Percentiles rank a stretch among this genome's conserved stretches.
Conservation (phyloP, 1,140 invertebrate species). For the Rhagoletis pomonella region DNA sequence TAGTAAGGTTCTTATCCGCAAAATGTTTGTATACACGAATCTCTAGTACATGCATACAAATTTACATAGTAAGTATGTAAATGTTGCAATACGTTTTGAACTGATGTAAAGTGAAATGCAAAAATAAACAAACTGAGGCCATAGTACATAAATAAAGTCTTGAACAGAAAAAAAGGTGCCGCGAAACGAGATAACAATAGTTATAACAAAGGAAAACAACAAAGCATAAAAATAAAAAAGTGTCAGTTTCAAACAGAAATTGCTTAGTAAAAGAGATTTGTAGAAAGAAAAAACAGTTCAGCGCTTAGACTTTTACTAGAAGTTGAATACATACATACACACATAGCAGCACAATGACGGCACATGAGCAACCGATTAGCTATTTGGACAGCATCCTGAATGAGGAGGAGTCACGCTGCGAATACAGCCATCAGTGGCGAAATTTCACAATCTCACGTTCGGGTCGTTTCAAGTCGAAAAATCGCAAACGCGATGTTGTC, state of each 20-base stretch:
- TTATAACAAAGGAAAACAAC: not conserved
- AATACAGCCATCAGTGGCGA: slow-evolving; percentile 70
- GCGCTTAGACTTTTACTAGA: not conserved
- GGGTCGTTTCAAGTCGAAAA: slow-evolving; percentile 71
- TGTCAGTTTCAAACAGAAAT: not conserved
- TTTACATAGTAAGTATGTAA: not conserved
- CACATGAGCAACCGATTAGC: slow-evolving; percentile 69
- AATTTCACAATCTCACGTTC: slow-evolving; percentile 72
- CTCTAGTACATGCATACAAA: not conserved
- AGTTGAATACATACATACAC: slow-evolving; percentile 16
- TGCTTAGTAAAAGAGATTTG: slow-evolving; percentile 20
- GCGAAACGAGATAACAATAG: not conserved
- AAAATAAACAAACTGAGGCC: not conserved
- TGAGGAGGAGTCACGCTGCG: slow-evolving; percentile 71
- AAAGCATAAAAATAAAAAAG: not conserved
- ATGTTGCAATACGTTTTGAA: not conserved
- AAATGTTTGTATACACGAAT: not conserved
- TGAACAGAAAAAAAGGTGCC: not conserved
- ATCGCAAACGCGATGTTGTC: slow-evolving; percentile 70
- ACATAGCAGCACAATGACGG: slow-evolving; percentile 66
- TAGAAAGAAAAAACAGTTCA: slow-evolving; percentile 22
- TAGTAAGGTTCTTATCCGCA: not conserved
- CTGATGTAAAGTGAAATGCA: slow-evolving; percentile 13
- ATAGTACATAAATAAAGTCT: not conserved
- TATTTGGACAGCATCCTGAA: slow-evolving; percentile 71